Base-by-base conservation (phyloP, 2,113 vertebrate genomes). In the Mellivora capensis region DNA sequence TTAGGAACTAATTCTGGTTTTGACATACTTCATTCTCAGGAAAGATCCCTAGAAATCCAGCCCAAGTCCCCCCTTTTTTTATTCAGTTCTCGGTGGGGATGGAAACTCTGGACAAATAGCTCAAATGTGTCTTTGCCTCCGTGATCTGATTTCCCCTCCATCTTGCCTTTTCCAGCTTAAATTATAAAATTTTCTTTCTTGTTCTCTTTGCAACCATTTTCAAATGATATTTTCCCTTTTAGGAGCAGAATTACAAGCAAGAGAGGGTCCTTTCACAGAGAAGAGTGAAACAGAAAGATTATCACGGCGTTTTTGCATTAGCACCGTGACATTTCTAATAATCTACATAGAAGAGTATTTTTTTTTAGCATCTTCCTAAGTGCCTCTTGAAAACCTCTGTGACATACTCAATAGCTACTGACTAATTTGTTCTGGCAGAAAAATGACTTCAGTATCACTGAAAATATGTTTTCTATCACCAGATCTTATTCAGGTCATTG, bases 351-450 rank as follows among this genome's bases (percentile, higher is more conserved):
- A 90, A 85, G 67, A n/a, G 69, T 34, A 31, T 96, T 92, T 93
- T 67, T 64, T 90, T 86, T 61, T 69, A 59, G 42, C 93, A 95
- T 89, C 69, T 7, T 97, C 77, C 59, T 97, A 97, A 98, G 95
- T 96, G 94, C 92, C 95, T 97, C 95, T 97, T 96, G 84, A 97
- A 97, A 97, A 93, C 93, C 95, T 96, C 84, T 59, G 89, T 94
- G 96, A 93, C 81, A 95, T 74, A 74, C 7, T 29, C 8, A 17
- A 90, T 59, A 88, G 44, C 95, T 94, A 82, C 92, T 62, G 87
- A 88, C 95, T 98, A 96, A 98, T 98, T 97, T 96, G 77, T 97
- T 96, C 97, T 98, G 97, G 95, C 97, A 97, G 97, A 83, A 97
- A 97, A 98, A 98, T 91, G 94, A 97, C 44, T 86, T 98, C 94